Base-by-base conservation (phyloP, 2,113 vertebrate species). In the Chlorodrepanis virens region DNA sequence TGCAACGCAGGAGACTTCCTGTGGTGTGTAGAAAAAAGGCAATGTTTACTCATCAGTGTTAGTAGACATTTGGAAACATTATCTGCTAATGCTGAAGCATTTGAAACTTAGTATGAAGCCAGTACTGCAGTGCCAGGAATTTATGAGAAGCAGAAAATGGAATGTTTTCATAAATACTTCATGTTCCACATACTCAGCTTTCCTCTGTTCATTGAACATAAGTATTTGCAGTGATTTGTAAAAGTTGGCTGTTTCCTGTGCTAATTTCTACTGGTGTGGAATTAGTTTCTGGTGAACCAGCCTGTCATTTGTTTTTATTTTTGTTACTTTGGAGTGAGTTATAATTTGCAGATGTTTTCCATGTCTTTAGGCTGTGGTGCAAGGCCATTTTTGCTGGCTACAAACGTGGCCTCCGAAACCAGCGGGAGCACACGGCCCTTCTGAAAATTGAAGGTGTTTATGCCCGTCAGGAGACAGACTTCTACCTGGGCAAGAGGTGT, bases 371-470 rank as follows among this genome's bases (percentile, higher is more conserved):
- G 98, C 97, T 99, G 79, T 99, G 99, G 99, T 99, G 98, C 89
- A 99, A 99, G 93, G 99, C 99, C 92, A 99, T 97, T 97, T 99
- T 99, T 97, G 98, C 99, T 76, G 99, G 99, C 98, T 99, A 99
- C 95, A 99, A 99, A 92, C 98, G 99, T 33, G 99, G 99, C 42
- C 98, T 99, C 92, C 98, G 99, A 96, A 99, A 99, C 97, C 99
- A 99, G 97, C 98, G 99, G 22, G 99, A 99, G 53, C 99, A 99
- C 97, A 99, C 99, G 0, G 99, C 99, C 10, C 99, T 99, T 19
- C 98, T 99, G 93, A 99, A 99, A 97, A 97, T 99, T 40, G 99
- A 99, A 96, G 99, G 99, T 5, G 99, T 99, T 39, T 99, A 99
- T 97, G 98, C 98, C 24, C 98, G 99, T 4, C 95, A 98, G 29